phyloP scores from a whole-genome alignment of 2,113 vertebrate genomes.

The Haliaeetus leucogaster region DNA sequence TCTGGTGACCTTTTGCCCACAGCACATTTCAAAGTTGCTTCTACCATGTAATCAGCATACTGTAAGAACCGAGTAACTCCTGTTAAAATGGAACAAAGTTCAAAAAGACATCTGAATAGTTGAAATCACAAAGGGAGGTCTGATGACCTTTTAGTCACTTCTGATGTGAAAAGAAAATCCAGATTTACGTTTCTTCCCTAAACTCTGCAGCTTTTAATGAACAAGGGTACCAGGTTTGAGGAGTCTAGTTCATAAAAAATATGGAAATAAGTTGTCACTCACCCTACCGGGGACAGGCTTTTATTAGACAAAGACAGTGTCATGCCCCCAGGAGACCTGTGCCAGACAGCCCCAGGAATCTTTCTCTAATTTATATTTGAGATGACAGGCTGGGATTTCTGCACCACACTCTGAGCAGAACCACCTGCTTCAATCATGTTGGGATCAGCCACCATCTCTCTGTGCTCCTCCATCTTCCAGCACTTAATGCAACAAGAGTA shows the following conservation, averaged over 20 bases:
- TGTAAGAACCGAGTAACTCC: not conserved
- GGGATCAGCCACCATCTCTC: not conserved
- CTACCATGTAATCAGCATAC: not conserved
- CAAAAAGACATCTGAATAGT: not conserved
- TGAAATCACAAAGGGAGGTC: not conserved
- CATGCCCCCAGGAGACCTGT: not conserved
- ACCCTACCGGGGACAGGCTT: not conserved
- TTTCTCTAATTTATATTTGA: constrained; percentile 27
- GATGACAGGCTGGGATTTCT: constrained; percentile 14
- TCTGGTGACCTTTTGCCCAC: not conserved
- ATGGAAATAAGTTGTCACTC: constrained; percentile 11
- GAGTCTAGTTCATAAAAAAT: not conserved
- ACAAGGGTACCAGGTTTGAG: not conserved
- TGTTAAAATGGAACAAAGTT: not conserved
- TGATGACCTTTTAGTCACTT: not conserved
- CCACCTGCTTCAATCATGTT: not conserved
- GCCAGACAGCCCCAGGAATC: not conserved
- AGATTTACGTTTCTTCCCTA: not conserved
- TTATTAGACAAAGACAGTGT: not conserved
- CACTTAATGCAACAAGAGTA: not conserved
- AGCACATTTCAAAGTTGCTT: not conserved
- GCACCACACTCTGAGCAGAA: not conserved
- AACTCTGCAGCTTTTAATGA: not conserved
- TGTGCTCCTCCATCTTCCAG: not conserved
- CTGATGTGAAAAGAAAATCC: not conserved